phyloP scores from a whole-genome alignment of 2,888 invertebrate species.

The Matsumyia berberina region DNA sequence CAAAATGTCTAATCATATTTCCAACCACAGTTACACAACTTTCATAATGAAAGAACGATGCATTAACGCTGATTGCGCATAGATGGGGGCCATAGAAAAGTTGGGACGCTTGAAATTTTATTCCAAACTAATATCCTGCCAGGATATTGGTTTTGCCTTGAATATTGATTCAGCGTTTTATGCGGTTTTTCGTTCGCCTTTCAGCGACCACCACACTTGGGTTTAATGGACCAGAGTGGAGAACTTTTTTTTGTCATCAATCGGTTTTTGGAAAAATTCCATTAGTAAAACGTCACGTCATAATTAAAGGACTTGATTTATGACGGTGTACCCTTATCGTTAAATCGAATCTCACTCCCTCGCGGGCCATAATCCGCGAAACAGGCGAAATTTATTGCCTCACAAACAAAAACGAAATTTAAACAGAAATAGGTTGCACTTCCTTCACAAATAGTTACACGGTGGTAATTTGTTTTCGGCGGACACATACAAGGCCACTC shows the following conservation, averaged over 20 bases:
- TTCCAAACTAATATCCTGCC: not conserved
- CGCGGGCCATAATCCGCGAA: conserved; percentile 8
- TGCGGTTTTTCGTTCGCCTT: not conserved
- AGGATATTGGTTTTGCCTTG: not conserved
- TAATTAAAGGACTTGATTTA: conserved; percentile 59
- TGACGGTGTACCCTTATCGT: conserved; percentile 42
- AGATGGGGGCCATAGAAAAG: not conserved
- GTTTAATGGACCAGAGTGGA: conserved; percentile 15
- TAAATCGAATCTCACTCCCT: conserved; percentile 20
- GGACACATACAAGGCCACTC: conserved; percentile 47
- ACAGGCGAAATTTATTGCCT: conserved; percentile 39
- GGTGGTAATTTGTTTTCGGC: conserved; percentile 57
- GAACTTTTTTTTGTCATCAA: conserved; percentile 4
- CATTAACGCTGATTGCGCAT: conserved; percentile 17
- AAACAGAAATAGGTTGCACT: conserved; percentile 69
- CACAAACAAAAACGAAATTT: conserved; percentile 43
- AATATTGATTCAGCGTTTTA: not conserved
- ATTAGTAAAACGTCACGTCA: conserved; percentile 51
- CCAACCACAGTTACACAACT: conserved; percentile 16
- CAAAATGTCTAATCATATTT: conserved; percentile 72
- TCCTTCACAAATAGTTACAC: conserved; percentile 63
- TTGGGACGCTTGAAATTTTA: not conserved
- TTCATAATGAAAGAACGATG: not conserved
- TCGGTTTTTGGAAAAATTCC: conserved; percentile 34
- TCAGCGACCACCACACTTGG: not conserved